These are phyloP conservation scores for Phataginus tetradactyla DNA, from an alignment of 2,797 vertebrate genomes.

Conservation along the genomic window DNA sequence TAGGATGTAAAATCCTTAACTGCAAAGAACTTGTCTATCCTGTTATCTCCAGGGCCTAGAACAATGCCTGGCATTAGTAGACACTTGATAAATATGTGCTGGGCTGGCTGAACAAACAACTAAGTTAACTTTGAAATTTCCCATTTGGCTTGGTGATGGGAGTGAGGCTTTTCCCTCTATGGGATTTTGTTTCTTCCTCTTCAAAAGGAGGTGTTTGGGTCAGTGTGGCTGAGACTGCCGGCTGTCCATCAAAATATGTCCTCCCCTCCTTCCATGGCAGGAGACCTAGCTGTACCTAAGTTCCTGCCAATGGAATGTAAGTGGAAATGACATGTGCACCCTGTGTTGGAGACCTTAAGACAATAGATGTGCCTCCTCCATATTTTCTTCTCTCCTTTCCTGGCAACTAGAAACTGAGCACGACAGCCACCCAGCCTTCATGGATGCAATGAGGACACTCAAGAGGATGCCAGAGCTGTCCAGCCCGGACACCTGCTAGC, in stretches of 20 bases:
- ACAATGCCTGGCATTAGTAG: background rate
- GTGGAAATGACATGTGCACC: background rate
- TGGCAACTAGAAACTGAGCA: background rate
- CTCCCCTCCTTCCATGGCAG: background rate
- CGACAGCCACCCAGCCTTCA: background rate
- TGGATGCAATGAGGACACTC: background rate
- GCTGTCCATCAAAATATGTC: background rate
- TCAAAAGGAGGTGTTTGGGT: background rate
- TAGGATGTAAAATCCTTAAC: background rate
- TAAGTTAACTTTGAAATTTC: background rate
- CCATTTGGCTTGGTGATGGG: background rate
- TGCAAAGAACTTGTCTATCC: background rate
- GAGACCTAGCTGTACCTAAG: background rate
- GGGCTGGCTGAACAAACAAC: background rate
- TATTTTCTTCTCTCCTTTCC: background rate
- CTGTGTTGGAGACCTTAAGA: background rate
- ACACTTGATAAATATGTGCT: background rate
- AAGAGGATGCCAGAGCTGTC: background rate
- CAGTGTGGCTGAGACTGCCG: background rate
- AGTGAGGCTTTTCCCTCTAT: background rate
- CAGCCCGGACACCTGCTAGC: background rate
- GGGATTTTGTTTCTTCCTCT: background rate
- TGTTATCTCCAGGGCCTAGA: background rate
- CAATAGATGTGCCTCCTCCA: background rate
- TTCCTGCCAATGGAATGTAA: background rate